Evolutionary conservation across 2,888 invertebrate genomes (phyloP), one percentile per base, ranked within the genome.

Genomic region (Leptinotarsa juncta): DNA sequence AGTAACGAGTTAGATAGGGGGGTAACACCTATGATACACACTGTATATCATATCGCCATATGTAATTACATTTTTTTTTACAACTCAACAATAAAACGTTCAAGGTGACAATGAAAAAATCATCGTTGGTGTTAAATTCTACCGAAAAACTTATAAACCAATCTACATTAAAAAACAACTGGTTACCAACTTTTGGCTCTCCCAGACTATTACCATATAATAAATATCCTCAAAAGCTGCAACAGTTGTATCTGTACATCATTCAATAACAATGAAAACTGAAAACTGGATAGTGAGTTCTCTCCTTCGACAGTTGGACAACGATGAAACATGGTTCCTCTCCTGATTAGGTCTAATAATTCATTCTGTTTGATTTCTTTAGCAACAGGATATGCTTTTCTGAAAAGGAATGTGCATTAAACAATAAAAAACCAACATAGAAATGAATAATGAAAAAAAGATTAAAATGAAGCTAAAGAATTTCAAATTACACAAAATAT

Each of bases 291-390:
- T 18, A 78, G 53, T 12, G 81, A 77, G 53, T 76, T 71, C 48
- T 75, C 70, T 26, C 71, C 50, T 12, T 73, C 74, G 2, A 68
- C 68, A 65, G 70, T 75, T 12, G 79, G 42, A 72, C 82, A 82
- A 57, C 77, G 79, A 71, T 83, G 82, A 23, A 77, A 51, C 4
- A 73, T 70, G 12, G 76, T 75, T 32, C 80, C 81, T 71, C 81
- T 74, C 26, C 60, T 75, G 32, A 83, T 77, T 10, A 81, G 32
- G 67, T 78, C 79, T 16, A 83, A 57, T 23, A 83, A 12, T 50
- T 79, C 75, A 69, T 73, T 75, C 12, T 81, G 81, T 32, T 72
- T 77, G 18, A 79, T 79, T 70, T 81, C 81, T 73, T 83, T 83
- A 14, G 71, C 76, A 15, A 76, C 79, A 48, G 81, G 77, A 78